These are phyloP conservation scores for Petrocephalus sullivani DNA, from an alignment of 2,797 vertebrate genomes.

Conservation along the genomic window DNA sequence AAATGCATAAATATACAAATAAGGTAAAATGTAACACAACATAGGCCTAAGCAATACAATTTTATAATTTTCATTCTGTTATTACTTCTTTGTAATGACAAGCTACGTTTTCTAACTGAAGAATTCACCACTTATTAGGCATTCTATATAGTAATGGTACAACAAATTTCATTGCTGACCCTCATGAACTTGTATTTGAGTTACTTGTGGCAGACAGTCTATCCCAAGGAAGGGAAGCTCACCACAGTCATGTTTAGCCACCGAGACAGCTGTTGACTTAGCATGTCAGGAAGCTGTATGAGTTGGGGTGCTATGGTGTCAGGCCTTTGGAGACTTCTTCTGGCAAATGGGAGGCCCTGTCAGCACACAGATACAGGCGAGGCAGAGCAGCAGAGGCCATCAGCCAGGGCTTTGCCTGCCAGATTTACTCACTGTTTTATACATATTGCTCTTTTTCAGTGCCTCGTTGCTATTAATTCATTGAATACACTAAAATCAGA, in stretches of 20 bases:
- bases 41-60: not conserved
- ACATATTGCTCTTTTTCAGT: not conserved
- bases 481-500: not conserved
- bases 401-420: not conserved
- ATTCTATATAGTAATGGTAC: not conserved
- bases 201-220: not conserved
- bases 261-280: constrained; percentile 38
- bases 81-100: not conserved
- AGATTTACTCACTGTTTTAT: not conserved
- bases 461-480: not conserved
- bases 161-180: not conserved
- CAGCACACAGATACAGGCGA: constrained; percentile 13
- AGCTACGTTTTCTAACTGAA: not conserved
- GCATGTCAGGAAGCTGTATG: constrained; percentile 11
- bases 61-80: not conserved
- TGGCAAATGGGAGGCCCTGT: constrained; percentile 3
- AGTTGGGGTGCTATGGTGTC: constrained; percentile 18
- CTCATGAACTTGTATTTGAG: not conserved
- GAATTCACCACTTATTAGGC: not conserved
- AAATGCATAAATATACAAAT: not conserved
- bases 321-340: constrained; percentile 6
- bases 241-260: constrained; percentile 14
- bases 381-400: not conserved
- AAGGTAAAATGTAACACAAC: not conserved
- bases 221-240: not conserved